These are phyloP conservation scores for Eudemis profundana DNA, from an alignment of 2,888 invertebrate genomes.

Conservation along the genomic window DNA sequence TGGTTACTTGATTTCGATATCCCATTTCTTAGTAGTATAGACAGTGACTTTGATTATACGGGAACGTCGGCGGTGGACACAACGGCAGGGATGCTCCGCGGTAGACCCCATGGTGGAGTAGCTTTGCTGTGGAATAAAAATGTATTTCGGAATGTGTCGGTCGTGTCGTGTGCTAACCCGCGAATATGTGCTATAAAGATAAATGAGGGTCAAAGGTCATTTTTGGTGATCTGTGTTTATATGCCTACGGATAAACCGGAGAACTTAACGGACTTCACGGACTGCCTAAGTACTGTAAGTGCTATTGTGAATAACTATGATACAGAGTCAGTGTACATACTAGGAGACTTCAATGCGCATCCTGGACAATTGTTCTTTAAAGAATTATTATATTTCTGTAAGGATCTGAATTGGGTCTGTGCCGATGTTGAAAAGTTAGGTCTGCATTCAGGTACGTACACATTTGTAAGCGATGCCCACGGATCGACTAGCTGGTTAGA, in stretches of 20 bases:
- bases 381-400: neutral
- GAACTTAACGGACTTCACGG: neutral
- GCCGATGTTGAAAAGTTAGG: neutral
- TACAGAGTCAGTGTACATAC: neutral
- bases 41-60: neutral
- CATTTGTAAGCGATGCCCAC: too few species aligned
- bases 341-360: neutral
- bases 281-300: neutral
- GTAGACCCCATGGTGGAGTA: neutral
- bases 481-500: conserved; percentile 5
- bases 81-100: neutral
- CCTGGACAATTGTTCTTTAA: neutral
- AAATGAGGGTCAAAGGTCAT: neutral
- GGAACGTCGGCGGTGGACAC: conserved; percentile 2
- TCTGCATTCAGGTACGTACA: neutral
- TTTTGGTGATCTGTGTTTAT: neutral
- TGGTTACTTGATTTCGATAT: neutral
- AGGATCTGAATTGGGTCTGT: neutral
- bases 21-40: neutral
- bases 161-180: neutral
- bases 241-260: neutral
- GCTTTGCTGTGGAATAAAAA: neutral
- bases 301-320: neutral
- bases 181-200: conserved; percentile 2
- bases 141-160: conserved; percentile 4